phyloP scores from a whole-genome alignment of 2,113 vertebrate species.

The Rhizomys pruinosus region DNA sequence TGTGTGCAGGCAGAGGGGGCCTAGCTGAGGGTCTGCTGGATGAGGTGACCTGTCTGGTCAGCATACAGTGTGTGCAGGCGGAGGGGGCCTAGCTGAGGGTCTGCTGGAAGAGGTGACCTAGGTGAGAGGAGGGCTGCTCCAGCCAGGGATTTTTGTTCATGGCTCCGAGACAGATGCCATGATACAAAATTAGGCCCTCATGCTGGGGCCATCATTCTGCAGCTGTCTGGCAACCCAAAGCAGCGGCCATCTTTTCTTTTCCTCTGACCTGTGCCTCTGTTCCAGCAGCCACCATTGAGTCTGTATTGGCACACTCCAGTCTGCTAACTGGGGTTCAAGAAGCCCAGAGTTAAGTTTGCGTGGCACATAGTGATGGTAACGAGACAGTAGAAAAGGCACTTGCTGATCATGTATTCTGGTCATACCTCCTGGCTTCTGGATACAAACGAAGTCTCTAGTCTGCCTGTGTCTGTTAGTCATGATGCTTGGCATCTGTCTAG shows the following conservation, averaged over 20 bases:
- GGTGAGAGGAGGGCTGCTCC: background rate
- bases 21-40: background rate
- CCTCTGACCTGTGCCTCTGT: background rate
- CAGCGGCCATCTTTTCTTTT: background rate
- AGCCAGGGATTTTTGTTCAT: background rate
- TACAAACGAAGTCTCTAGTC: background rate
- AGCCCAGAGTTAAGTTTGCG: too few species aligned
- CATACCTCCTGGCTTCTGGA: background rate
- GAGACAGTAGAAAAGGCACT: background rate
- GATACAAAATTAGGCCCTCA: background rate
- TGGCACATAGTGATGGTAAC: background rate
- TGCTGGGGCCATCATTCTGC: background rate
- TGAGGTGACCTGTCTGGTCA: too few species aligned
- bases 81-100: background rate
- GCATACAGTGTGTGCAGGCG: background rate
- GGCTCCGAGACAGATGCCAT: background rate
- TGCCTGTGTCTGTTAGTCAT: background rate
- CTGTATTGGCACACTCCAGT: background rate
- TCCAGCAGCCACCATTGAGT: too few species aligned
- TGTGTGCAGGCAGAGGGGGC: background rate
- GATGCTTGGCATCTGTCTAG: background rate
- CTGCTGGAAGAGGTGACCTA: background rate
- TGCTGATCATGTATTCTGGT: background rate
- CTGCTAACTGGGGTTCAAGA: background rate
- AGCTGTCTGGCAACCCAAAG: background rate